Percentiles rank a stretch among this genome's conserved stretches.
Evolutionary conservation across 1,140 invertebrate genomes (phyloP).

Genomic region (Telenomus remus): DNA sequence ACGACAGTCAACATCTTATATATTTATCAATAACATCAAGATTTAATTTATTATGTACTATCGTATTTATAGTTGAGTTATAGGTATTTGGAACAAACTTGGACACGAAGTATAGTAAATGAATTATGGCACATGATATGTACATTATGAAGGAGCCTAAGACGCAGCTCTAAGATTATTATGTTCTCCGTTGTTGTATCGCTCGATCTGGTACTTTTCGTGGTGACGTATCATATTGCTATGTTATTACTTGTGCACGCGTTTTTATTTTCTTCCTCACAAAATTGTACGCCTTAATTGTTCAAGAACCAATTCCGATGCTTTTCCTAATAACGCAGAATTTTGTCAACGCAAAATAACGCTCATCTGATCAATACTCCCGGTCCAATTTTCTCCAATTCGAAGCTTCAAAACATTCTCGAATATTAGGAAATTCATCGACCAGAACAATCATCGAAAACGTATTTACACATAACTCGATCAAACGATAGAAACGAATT

Average conservation of each 20-base stretch:
- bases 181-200: no score
- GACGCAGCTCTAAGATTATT: constrained; percentile 45
- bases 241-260: constrained; percentile 31
- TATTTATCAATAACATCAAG: constrained; percentile 76
- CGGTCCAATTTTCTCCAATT: no score
- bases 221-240: constrained; percentile 22
- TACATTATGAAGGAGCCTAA: constrained; percentile 70
- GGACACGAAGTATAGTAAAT: constrained; percentile 75
- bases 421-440: constrained; percentile 46
- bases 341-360: not conserved
- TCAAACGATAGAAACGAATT: constrained; percentile 15
- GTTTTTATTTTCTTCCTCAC: constrained; percentile 11
- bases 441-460: constrained; percentile 14
- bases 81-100: constrained; percentile 76
- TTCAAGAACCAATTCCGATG: constrained; percentile 25
- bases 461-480: constrained; percentile 40
- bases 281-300: not conserved
- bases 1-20: constrained; percentile 47
- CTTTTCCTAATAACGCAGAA: constrained; percentile 35
- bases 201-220: no score
- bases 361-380: not conserved
- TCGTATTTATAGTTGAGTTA: constrained; percentile 74
- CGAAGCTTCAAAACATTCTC: not conserved
- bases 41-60: constrained; percentile 75
- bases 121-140: constrained; percentile 76